Evolutionary conservation across 2,888 invertebrate species (phyloP), one percentile per base, ranked within the genome.

Genomic region (Himalopsyche anomala): DNA sequence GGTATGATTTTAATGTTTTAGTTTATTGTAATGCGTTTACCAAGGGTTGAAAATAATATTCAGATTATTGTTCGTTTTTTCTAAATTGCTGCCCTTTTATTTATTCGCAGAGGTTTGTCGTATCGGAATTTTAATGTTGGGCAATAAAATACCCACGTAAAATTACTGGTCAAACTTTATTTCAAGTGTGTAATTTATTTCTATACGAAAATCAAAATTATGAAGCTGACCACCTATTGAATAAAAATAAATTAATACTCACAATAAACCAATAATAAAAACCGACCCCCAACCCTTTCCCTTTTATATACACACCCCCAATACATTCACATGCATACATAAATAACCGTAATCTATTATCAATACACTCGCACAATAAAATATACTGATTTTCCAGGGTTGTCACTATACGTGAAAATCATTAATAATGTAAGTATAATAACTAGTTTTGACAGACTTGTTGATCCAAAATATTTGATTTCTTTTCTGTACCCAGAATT

Each of bases 221-320:
- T 62, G n/a, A 62, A 19, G n/a, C 9, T 28, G 9, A 62, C 19
- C 28, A 19, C 62, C 19, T 62, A 62, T 62, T 62, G 62, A 62
- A 62, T 62, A 62, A 62, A 62, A 62, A 62, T 62, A 62, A 62
- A 62, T 62, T 62, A 62, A 62, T 62, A 62, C 19, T n/a, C 62
- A 62, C 62, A 62, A 62, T 51, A 51, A 15, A 51, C 51, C 51
- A 15, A 51, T 19, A 62, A 62, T 19, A 62, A 62, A 56, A 62
- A 6, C 62, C 11, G 3, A n/a, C 62, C 19, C 62, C 62, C n/a
- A 62, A 62, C 62, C 62, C 62, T 19, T 62, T 62, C 62, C 62
- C 15, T 28, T 62, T 62, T 62, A 62, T 19, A 19, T 62, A 62
- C 62, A 56, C 56, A 62, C 62, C 6, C 45, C 62, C 62, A 9